Evolutionary conservation across 2,888 invertebrate genomes (phyloP).

Genomic region (Reticulitermes lucifugus): DNA sequence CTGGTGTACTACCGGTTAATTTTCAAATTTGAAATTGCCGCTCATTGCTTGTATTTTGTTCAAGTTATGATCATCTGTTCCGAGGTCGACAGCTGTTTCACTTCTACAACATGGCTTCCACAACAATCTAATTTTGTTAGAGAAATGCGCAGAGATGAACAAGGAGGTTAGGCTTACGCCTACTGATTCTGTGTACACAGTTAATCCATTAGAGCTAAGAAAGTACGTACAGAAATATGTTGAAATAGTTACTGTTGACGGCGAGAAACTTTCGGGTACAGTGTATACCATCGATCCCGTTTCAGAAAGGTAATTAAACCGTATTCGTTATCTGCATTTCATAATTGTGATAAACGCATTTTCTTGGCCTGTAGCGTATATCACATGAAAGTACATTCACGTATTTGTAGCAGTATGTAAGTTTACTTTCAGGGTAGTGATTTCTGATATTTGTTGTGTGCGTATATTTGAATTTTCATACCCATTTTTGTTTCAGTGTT

Average conservation of each 20-base stretch:
- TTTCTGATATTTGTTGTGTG: not conserved
- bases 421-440: not conserved
- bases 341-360: not conserved
- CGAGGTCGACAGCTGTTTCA: not conserved
- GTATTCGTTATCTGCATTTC: not conserved
- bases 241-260: slow-evolving; percentile 38
- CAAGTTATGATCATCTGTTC: not conserved
- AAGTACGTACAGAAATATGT: slow-evolving; percentile 43
- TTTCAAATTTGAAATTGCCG: slow-evolving; percentile 1
- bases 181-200: not conserved
- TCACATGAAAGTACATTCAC: not conserved
- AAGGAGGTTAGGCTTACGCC: slow-evolving; percentile 18
- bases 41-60: not conserved
- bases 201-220: slow-evolving; percentile 36
- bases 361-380: not conserved
- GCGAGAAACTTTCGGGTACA: slow-evolving; percentile 35
- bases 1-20: no score
- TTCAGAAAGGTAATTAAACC: slow-evolving; percentile 34
- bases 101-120: slow-evolving; percentile 26
- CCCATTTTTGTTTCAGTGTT: slow-evolving; percentile 36
- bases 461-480: not conserved
- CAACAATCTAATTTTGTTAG: not conserved
- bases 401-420: not conserved
- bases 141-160: slow-evolving; percentile 37
- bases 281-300: slow-evolving; percentile 49